Base-by-base conservation (phyloP, 2,797 vertebrate species). In the Melanotaenia trifasciata region DNA sequence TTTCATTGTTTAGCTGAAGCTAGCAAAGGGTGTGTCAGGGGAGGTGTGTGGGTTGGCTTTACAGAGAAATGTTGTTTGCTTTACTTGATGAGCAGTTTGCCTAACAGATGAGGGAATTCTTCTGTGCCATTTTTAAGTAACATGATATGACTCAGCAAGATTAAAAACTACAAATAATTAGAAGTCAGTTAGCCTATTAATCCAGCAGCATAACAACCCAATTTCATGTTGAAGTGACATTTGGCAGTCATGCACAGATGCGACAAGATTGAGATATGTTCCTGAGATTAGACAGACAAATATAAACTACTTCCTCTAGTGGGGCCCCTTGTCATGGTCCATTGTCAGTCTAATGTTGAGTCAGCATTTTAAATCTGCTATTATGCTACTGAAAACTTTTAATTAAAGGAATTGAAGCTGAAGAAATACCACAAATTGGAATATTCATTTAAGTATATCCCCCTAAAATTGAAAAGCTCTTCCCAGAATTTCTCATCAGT, bases 81-180 rank as follows among this genome's bases (percentile, higher is more conserved):
- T 64, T 60, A 64, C 38, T 22, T 59, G 54, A 67, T 36, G 45
- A 32, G 64, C 40, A 76, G 22, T 45, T 32, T 30, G 30, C 30
- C 30, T 30, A 30, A 30, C 30, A 30, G 71, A 78, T 61, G 35
- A 61, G 47, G 80, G 64, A 69, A 78, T 76, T 80, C 56, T 72
- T 69, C 67, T 38, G 56, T 3, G 28, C 72, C 8, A 36, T 74
- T 60, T 79, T 66, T 18, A 67, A 58, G 72, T 40, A 33, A 64
- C 51, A 45, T 70, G 85, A 89, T 88, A 86, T 78, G 82, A 79
- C 53, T 64, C 22, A 77, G 65, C 84, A 84, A 78, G 0, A 1
- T 43, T 43, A 72, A 45, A 57, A 75, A 69, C 24, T n/a, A n/a
- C 74, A n/a, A n/a, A n/a, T 20, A 86, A 56, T 38, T 45, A 43